Base-by-base conservation (phyloP, 2,797 vertebrate species). In the Hafferia zeledoni region DNA sequence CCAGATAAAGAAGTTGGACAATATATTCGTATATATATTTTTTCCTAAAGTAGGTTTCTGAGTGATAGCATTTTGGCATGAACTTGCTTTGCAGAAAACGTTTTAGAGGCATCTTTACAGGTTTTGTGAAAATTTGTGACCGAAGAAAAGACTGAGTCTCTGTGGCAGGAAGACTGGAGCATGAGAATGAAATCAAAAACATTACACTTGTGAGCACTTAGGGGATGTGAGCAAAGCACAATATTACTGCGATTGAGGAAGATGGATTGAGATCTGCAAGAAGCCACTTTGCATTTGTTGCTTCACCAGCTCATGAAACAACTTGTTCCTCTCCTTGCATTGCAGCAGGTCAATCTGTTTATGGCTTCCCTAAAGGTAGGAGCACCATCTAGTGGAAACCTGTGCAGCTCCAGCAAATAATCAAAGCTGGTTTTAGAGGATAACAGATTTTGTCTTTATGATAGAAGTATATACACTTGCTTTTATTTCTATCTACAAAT, bases 361-460 rank as follows among this genome's bases (percentile, higher is more conserved):
- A 7, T 39, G 20, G 28, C 33, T 84, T 95, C 93, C 46, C 41
- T 61, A 88, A 67, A 74, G 70, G 44, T n/a, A 33, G 77, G 80
- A 96, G 95, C 95, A 83, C 95, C 96, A 96, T 78, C 96, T 96
- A 93, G 96, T 10, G 96, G 94, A 81, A 89, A 41, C 6, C 15
- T 23, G 0, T 33, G 39, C 49, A 60, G 30, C 5, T 59, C 65
- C 37, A 49, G 44, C 22, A 53, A 83, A 41, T 22, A 68, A n/a
- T 35, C 43, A 43, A 39, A 33, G 13, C 28, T 20, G 4, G 5
- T 76, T 53, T 52, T 52, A 2, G 11, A n/a, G 18, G 25, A 6
- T n/a, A 39, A 16, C 4, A 8, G 43, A 8, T 63, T 69, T 46
- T 64, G 37, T 53, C 65, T 83, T 72, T 23, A 17, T 2, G 1